phyloP scores from a whole-genome alignment of 2,797 vertebrate genomes.

The Hoplostethus mediterraneus region DNA sequence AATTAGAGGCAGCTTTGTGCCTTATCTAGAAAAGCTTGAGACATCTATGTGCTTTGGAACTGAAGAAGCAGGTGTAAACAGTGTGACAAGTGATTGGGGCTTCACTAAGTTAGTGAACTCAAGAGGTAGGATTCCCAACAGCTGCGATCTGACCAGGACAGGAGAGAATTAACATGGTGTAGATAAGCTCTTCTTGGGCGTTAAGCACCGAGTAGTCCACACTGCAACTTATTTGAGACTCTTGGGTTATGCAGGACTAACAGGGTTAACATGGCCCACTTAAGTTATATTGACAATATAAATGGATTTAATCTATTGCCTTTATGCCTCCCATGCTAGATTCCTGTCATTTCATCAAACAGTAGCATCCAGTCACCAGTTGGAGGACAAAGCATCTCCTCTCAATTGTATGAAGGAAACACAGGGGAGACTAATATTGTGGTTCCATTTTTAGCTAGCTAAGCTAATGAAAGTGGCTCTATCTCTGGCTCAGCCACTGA shows the following conservation, averaged over 20 bases:
- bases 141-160: constrained; percentile 59
- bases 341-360: constrained; percentile 34
- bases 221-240: constrained; percentile 59
- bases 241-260: constrained; percentile 45
- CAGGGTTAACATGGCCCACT: constrained; percentile 67
- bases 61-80: neutral
- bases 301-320: constrained; percentile 68
- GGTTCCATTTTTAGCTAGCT: neutral
- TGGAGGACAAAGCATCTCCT: neutral
- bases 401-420: too few relatives aligned
- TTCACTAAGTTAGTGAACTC: constrained; percentile 18
- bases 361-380: constrained; percentile 4
- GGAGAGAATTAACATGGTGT: constrained; percentile 71
- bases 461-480: constrained; percentile 9
- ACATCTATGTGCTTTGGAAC: neutral
- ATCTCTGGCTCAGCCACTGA: constrained; percentile 9
- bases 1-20: neutral
- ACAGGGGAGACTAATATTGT: neutral
- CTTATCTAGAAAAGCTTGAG: neutral
- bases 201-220: constrained; percentile 58
- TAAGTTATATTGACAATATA: constrained; percentile 67
- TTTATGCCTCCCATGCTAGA: constrained; percentile 55
- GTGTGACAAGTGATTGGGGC: neutral
- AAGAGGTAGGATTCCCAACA: constrained; percentile 42
- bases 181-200: constrained; percentile 74